Conservation (phyloP, 2,888 invertebrate genomes). For the Philhelius pedissequus region DNA sequence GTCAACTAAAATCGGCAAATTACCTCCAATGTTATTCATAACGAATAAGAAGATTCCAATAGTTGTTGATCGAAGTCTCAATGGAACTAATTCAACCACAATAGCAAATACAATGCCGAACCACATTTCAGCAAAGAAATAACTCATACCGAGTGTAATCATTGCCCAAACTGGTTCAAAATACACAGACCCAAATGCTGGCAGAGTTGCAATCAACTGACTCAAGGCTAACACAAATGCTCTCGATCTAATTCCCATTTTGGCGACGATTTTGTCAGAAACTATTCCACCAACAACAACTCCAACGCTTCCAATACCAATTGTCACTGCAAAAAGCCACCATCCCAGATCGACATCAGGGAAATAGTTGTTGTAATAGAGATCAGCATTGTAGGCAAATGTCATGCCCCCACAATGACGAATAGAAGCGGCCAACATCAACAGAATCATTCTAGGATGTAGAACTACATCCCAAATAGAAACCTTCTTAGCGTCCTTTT, state of each 20-base stretch:
- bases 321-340: conserved; percentile 94
- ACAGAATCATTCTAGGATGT: conserved; percentile 88
- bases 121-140: conserved; percentile 97
- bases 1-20: conserved; percentile 92
- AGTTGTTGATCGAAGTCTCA: conserved; percentile 89
- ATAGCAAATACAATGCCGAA: conserved; percentile 95
- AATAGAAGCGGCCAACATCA: conserved; percentile 92
- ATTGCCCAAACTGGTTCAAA: conserved; percentile 91
- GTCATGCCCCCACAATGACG: conserved; percentile 94
- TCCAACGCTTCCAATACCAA: conserved; percentile 87
- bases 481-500: conserved; percentile 80
- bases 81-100: conserved; percentile 91
- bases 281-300: conserved; percentile 86
- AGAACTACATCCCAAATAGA: conserved; percentile 88
- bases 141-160: conserved; percentile 92
- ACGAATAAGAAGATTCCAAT: conserved; percentile 93
- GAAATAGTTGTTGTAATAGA: conserved; percentile 92
- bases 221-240: conserved; percentile 89
- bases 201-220: conserved; percentile 90
- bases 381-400: conserved; percentile 94
- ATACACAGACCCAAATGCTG: conserved; percentile 91
- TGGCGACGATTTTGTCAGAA: conserved; percentile 92
- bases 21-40: conserved; percentile 95
- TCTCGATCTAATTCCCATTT: conserved; percentile 90
- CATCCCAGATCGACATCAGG: conserved; percentile 93